A percentile compares a stretch with the other conserved stretches of the same genome.
Evolutionary conservation across 30 jellyfish, hydroid and myxozoan species (phyloP).

Genomic region (Hydra vulgaris): DNA sequence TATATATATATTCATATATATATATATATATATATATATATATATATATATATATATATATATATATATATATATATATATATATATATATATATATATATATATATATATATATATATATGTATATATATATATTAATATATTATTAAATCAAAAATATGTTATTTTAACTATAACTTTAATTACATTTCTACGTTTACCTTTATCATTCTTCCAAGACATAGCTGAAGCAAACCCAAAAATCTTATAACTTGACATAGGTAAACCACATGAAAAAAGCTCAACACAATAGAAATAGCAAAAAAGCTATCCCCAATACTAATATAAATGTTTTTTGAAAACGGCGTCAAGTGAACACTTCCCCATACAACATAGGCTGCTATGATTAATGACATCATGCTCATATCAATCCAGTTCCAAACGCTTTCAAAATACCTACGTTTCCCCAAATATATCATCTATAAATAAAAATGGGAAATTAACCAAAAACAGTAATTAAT

Average conservation of each 20-base stretch:
- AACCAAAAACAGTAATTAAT: too few relatives aligned
- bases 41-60: too few relatives aligned
- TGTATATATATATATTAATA: too few relatives aligned
- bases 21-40: too few relatives aligned
- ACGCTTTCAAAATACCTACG: conserved; percentile 51
- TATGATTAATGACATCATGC: conserved; percentile 59
- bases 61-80: too few relatives aligned
- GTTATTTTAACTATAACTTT: background rate
- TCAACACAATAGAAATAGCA: conserved; percentile 68
- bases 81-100: too few relatives aligned
- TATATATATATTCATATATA: too few relatives aligned
- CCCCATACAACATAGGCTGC: conserved; percentile 50
- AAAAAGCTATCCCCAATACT: conserved; percentile 64
- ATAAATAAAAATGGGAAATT: conserved; percentile 1
- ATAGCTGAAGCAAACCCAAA: conserved; percentile 80
- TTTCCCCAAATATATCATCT: conserved; percentile 48
- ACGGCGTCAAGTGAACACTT: conserved; percentile 26
- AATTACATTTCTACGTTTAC: conserved; percentile 7
- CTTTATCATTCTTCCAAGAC: conserved; percentile 87
- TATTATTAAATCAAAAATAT: too few relatives aligned
- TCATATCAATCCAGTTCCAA: conserved; percentile 81
- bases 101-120: too few relatives aligned
- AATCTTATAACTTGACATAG: conserved; percentile 74
- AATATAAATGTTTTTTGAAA: conserved; percentile 10
- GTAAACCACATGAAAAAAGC: conserved; percentile 79